phyloP scores from a whole-genome alignment of 2,113 vertebrate species.

The Hemiscyllium ocellatum region DNA sequence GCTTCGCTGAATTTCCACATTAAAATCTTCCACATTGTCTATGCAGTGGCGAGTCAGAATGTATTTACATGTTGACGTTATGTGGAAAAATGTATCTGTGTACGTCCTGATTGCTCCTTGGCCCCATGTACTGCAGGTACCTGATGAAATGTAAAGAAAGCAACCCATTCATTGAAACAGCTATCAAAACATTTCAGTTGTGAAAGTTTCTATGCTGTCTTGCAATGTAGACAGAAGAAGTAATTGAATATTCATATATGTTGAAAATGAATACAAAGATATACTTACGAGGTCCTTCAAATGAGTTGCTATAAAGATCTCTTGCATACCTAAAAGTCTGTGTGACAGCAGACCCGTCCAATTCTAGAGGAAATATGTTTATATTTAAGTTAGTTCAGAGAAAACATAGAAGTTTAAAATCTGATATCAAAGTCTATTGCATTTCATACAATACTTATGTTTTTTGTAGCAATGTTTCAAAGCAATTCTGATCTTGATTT shows the following conservation, averaged over 20 bases:
- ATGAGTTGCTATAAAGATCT: not conserved
- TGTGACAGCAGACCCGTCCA: not conserved
- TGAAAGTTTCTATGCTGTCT: not conserved
- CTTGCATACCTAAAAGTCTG: not conserved
- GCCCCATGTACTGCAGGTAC: slow-evolving; percentile 25
- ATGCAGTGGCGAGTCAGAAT: not conserved
- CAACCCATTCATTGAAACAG: not conserved
- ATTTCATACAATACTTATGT: not conserved
- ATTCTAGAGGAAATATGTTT: not conserved
- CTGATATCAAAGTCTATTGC: not conserved
- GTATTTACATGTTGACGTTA: not conserved
- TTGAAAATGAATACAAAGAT: slow-evolving; percentile 1
- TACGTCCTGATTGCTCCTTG: not conserved
- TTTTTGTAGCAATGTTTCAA: not conserved
- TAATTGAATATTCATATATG: not conserved
- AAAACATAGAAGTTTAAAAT: not conserved
- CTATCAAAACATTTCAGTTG: not conserved
- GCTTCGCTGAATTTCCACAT: not conserved
- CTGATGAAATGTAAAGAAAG: not conserved
- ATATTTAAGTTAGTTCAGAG: not conserved
- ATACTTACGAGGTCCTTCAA: not conserved
- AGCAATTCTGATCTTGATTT: not conserved
- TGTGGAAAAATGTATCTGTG: not conserved
- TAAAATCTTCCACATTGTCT: not conserved
- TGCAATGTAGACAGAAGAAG: not conserved